phyloP scores from a whole-genome alignment of 1,140 invertebrate species.

The Caenorhabditis tropicalis region DNA sequence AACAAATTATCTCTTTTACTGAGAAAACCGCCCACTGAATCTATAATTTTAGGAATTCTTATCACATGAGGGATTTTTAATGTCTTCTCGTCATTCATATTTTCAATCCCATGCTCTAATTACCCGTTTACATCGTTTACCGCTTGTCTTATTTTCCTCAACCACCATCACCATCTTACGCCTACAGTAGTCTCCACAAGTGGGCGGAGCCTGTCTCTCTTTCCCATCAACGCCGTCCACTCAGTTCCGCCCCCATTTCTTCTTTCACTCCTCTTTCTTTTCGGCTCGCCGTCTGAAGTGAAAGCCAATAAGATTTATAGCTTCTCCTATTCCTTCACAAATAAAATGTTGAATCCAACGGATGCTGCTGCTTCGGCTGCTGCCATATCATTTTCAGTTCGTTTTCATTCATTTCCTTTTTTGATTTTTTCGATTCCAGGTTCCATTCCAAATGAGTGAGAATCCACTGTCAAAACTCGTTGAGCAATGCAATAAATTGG shows the following conservation, averaged over 20 bases:
- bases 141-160: neutral
- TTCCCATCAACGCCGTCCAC: neutral
- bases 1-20: too few species aligned
- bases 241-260: neutral
- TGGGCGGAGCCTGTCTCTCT: slow-evolving; percentile 1
- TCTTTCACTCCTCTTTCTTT: neutral
- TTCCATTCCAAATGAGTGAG: slow-evolving; percentile 31
- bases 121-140: neutral
- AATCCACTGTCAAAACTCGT: slow-evolving; percentile 6
- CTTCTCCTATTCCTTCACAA: neutral
- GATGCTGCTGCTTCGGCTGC: neutral
- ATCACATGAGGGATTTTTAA: neutral
- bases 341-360: slow-evolving; percentile 19
- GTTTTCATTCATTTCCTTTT: neutral
- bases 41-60: neutral
- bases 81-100: neutral
- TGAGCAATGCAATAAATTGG: slow-evolving; percentile 16
- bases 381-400: neutral
- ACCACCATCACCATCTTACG: neutral
- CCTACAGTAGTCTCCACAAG: slow-evolving; percentile 17
- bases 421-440: neutral
- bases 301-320: slow-evolving; percentile 3
- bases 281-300: neutral
- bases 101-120: neutral
- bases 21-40: too few species aligned